Evolutionary conservation across 2,797 vertebrate species (phyloP).

Genomic region (Menidia menidia): DNA sequence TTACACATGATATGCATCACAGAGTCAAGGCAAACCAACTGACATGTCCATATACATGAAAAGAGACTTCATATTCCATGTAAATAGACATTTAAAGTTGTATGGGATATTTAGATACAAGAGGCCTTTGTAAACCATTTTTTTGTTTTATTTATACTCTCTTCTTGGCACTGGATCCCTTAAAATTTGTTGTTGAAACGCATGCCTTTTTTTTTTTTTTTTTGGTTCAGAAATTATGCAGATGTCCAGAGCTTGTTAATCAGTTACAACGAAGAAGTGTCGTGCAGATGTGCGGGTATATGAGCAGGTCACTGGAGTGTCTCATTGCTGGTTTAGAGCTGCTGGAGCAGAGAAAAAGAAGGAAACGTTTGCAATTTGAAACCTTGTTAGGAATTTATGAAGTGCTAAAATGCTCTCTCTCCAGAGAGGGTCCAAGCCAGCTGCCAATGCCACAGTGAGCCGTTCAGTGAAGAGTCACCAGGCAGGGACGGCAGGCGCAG

Average conservation of each 20-base stretch:
- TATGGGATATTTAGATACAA: not conserved
- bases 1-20: no score
- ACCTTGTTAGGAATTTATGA: constrained; percentile 99
- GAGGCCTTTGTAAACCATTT: not conserved
- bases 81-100: not conserved
- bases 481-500: constrained; percentile 62
- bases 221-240: constrained; percentile 22
- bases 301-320: constrained; percentile 57
- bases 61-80: not conserved
- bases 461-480: constrained; percentile 75
- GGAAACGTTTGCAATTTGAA: constrained; percentile 93
- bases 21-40: not conserved
- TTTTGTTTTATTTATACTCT: not conserved
- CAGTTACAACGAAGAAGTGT: constrained; percentile 27
- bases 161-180: not conserved
- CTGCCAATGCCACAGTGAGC: constrained; percentile 86
- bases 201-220: not conserved
- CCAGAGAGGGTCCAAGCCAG: constrained; percentile 90
- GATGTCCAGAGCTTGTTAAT: constrained; percentile 32
- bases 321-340: constrained; percentile 67
- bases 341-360: constrained; percentile 85
- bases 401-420: constrained; percentile 98
- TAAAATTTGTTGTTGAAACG: not conserved
- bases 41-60: not conserved
- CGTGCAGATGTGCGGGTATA: constrained; percentile 27